A percentile compares a stretch with the other conserved stretches of the same genome.
Conservation (phyloP, 2,113 vertebrate genomes). For the Anser brachyrhynchus region DNA sequence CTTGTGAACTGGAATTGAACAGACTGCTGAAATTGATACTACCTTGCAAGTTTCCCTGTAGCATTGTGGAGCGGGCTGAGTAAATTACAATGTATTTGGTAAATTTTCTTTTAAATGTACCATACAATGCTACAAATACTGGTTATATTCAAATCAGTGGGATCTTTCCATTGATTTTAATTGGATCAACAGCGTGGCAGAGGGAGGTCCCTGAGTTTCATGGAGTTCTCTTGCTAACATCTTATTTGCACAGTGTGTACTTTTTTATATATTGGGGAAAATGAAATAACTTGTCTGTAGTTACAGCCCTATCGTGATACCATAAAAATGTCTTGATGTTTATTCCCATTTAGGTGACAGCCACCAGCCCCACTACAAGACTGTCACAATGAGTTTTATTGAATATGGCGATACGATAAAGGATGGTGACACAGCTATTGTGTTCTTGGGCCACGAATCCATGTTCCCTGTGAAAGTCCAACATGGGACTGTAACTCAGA, state of each 20-base stretch:
- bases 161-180: neutral
- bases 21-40: neutral
- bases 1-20: neutral
- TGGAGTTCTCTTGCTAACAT: neutral
- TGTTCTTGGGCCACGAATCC: slow-evolving; percentile 90
- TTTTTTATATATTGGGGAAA: neutral
- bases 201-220: neutral
- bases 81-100: neutral
- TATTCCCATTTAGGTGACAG: slow-evolving; percentile 13
- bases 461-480: slow-evolving; percentile 92
- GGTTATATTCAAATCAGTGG: neutral
- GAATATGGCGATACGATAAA: slow-evolving; percentile 88
- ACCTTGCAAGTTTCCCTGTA: neutral
- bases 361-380: neutral
- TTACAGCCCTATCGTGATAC: neutral
- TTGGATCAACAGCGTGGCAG: neutral
- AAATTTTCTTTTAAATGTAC: neutral
- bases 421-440: slow-evolving; percentile 92
- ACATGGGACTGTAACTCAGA: slow-evolving; percentile 90
- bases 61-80: neutral
- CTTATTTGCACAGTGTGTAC: neutral
- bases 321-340: neutral
- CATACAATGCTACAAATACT: neutral
- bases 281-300: neutral
- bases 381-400: slow-evolving; percentile 88